These are phyloP conservation scores for Vimba vimba DNA, from an alignment of 2,113 vertebrate genomes.

Conservation along the genomic window DNA sequence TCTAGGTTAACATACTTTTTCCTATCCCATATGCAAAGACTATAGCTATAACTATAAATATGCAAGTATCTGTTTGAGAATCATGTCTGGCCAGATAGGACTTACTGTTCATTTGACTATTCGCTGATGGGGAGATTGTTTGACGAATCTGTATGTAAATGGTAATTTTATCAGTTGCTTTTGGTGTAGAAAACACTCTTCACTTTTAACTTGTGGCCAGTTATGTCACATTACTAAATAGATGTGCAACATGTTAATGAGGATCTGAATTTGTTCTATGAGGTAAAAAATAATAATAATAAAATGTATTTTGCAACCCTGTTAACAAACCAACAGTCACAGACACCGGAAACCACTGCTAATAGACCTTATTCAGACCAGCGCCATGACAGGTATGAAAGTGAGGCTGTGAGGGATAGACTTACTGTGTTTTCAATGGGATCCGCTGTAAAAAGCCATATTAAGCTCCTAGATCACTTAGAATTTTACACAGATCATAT, in stretches of 20 bases:
- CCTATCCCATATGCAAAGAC: not conserved
- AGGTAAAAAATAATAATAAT: not conserved
- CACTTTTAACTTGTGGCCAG: not conserved
- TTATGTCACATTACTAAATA: not conserved
- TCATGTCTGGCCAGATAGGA: not conserved
- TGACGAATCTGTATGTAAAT: not conserved
- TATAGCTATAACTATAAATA: no score
- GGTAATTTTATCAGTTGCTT: not conserved
- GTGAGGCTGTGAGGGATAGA: no score
- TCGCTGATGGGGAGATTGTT: not conserved
- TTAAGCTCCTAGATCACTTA: no score
- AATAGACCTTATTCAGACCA: not conserved
- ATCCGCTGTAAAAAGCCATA: no score
- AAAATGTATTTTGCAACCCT: not conserved
- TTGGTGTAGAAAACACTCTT: not conserved
- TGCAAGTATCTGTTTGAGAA: not conserved
- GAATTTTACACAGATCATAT: no score
- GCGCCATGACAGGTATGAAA: no score
- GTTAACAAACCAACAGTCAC: constrained; percentile 1
- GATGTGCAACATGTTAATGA: not conserved
- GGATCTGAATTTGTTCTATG: not conserved
- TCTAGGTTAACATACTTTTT: not conserved
- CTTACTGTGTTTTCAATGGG: no score
- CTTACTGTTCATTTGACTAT: not conserved
- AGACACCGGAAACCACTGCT: not conserved